Base-by-base conservation (phyloP, 2,888 invertebrate genomes). In the Conomelus anceps region DNA sequence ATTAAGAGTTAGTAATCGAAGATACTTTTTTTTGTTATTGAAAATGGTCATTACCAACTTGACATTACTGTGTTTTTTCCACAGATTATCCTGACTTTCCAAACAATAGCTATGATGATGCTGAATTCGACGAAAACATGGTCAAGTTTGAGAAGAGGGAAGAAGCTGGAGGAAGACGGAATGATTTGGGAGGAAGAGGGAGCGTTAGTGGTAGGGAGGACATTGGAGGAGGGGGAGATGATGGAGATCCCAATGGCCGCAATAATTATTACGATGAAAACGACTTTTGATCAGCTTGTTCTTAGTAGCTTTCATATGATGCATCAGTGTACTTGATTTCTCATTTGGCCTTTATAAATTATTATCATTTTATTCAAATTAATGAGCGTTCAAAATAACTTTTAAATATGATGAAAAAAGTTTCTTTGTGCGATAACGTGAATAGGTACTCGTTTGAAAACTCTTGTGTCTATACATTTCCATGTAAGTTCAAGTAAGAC, bases 11-110 rank as follows among this genome's bases (percentile, higher is more conserved):
- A n/a, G n/a, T n/a, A n/a, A n/a, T n/a, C n/a, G n/a, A n/a, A n/a
- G n/a, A n/a, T n/a, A n/a, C n/a, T n/a, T n/a, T n/a, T n/a, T n/a
- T n/a, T n/a, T n/a, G n/a, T n/a, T n/a, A n/a, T n/a, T n/a, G n/a
- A n/a, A n/a, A n/a, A n/a, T n/a, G n/a, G n/a, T n/a, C n/a, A n/a
- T n/a, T n/a, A n/a, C n/a, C n/a, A n/a, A n/a, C n/a, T n/a, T n/a
- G n/a, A n/a, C n/a, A n/a, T n/a, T n/a, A n/a, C n/a, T n/a, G n/a
- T n/a, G n/a, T 63, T 89, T 87, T 91, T 90, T 90, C 92, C 93
- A 6, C 93, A 96, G 96, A 96, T 93, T 97, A 97, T 93, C 97
- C 97, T 1, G 96, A 96, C 91, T 97, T 96, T 93, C 93, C 93
- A 90, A 94, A 95, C 88, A 94, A 94, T 92, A 94, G 94, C 89